Percentiles rank a stretch among this genome's conserved stretches.
phyloP scores from a whole-genome alignment of 2,113 vertebrate species.

The Phylloscopus whistleri region DNA sequence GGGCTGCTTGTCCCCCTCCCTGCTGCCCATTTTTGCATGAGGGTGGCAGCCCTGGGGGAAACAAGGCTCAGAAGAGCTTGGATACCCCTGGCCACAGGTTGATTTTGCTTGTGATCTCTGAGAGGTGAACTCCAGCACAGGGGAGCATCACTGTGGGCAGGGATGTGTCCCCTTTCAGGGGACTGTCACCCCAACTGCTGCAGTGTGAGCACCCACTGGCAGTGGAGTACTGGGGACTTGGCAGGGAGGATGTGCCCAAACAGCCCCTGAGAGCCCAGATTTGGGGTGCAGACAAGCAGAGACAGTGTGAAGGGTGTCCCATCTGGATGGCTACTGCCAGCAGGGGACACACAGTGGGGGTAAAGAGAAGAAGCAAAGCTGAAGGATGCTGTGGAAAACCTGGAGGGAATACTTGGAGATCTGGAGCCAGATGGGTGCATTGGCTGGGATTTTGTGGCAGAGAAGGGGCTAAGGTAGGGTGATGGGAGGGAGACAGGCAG shows the following conservation, averaged over 20 bases:
- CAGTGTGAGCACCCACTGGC: neutral
- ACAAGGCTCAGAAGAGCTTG: fast-evolving
- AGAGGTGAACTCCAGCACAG: neutral
- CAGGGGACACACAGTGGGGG: fast-evolving
- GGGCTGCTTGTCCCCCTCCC: neutral
- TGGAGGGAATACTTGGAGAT: neutral
- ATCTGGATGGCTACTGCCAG: neutral
- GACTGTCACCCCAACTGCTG: neutral
- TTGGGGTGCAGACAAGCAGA: neutral
- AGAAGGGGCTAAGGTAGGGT: neutral
- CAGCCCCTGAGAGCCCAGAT: neutral
- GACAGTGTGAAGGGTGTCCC: neutral
- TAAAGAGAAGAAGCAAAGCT: neutral
- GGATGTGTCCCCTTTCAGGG: fast-evolving
- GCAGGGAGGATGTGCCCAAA: neutral
- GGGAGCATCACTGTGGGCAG: neutral
- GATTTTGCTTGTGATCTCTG: neutral
- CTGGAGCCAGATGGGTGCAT: fast-evolving
- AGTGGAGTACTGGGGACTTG: neutral
- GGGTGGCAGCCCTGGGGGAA: neutral
- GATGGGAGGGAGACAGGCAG: neutral
- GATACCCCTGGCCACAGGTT: fast-evolving
- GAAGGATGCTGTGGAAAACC: neutral
- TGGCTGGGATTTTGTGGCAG: neutral
- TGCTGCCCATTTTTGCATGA: fast-evolving